Base-by-base conservation (phyloP, 2,113 vertebrate species). In the Toxotes jaculatrix region DNA sequence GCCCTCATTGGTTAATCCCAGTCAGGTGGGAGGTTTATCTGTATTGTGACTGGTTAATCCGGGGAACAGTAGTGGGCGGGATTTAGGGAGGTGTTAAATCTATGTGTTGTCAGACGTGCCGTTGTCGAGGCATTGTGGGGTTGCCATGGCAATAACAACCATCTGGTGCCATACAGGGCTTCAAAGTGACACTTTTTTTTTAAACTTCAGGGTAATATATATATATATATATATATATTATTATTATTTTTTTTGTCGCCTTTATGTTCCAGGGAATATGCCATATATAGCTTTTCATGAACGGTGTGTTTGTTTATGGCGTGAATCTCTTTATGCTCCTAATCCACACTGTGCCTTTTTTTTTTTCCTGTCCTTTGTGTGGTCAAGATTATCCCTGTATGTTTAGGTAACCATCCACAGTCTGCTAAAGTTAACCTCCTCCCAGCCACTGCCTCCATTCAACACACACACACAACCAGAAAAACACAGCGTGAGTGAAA, bases 1-100 rank as follows among this genome's bases (percentile, higher is more conserved):
- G 2, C 17, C 17, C 49, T 72, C 40, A 87, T 89, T 88, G 88
- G 84, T 87, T 86, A 77, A 87, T 87, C 84, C 79, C 32, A 4
- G 74, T 77, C 76, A 82, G 19, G 65, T 81, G 77, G 74, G 43
- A 10, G 32, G 7, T 38, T 83, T 60, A 47, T 61, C 57, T 71
- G 57, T 14, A 43, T 38, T 66, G 61, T 72, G 74, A 85, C n/a
- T 86, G 84, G 89, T 69, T 85, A 79, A 80, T 86, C 77, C 19
- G 21, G 27, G 77, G 23, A 55, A n/a, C 49, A 10, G 70, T n/a
- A 32, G 73, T 80, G 65, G 82, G 83, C 17, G 63, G 85, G 71
- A 36, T 34, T 84, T 61, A 66, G 27, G 40, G 43, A 73, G 55
- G 75, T 51, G 77, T 79, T 87, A 87, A 81, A 70, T 36, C 79